These are phyloP conservation scores for Cosmia pyralina DNA, from an alignment of 2,888 invertebrate species.

Conservation along the genomic window DNA sequence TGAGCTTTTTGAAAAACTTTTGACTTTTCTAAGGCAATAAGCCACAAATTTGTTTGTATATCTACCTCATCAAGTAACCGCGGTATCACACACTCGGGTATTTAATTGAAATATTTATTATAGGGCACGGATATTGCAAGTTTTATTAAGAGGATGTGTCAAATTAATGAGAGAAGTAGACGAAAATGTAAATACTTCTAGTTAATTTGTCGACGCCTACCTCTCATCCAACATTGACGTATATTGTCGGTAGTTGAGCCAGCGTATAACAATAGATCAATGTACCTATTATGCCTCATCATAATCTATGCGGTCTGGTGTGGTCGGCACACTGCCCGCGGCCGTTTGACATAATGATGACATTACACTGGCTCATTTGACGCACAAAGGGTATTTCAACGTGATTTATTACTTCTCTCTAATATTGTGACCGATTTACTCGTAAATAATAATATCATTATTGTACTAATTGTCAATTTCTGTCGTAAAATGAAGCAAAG, in stretches of 20 bases:
- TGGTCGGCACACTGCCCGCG: conserved; percentile 6
- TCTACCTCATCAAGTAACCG: background rate
- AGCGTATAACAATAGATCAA: conserved; percentile 43
- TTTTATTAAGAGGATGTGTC: background rate
- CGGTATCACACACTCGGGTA: too few species aligned
- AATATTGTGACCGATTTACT: background rate
- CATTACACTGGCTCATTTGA: conserved; percentile 53
- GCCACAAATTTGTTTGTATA: background rate
- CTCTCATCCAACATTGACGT: background rate
- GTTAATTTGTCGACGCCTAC: background rate
- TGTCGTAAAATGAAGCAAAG: background rate
- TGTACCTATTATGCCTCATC: background rate
- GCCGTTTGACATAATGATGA: conserved; percentile 57
- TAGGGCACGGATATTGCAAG: too few species aligned
- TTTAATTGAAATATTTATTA: background rate
- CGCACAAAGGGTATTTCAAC: conserved; percentile 24
- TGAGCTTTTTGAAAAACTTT: background rate
- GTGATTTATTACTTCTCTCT: conserved; percentile 44
- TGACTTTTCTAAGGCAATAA: background rate
- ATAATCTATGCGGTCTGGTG: background rate
- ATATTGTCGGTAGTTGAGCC: background rate
- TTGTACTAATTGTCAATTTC: background rate
- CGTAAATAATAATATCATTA: too few species aligned
- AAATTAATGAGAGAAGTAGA: background rate
- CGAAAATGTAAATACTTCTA: background rate